Conservation (phyloP, 1,140 invertebrate genomes). For the Magallana angulata region DNA sequence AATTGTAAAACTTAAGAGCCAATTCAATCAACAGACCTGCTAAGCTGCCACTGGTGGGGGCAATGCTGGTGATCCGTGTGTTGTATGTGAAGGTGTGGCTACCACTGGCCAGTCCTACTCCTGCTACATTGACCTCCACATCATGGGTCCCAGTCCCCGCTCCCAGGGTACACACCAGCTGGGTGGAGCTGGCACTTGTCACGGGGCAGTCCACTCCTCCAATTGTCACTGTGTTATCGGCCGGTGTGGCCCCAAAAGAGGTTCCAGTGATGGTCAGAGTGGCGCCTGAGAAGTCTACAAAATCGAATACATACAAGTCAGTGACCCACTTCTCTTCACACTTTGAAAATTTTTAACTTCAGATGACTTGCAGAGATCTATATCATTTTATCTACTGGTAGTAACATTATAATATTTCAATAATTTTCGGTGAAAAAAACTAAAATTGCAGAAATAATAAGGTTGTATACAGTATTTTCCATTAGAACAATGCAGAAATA, state of each 20-base stretch:
- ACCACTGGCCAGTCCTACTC: slow-evolving; percentile 61
- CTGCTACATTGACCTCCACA: slow-evolving; percentile 65
- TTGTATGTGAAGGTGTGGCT: slow-evolving; percentile 59
- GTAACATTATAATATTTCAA: too few relatives aligned
- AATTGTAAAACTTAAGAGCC: background rate
- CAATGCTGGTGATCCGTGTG: slow-evolving; percentile 58
- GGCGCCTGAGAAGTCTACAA: background rate
- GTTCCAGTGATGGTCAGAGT: slow-evolving; percentile 61
- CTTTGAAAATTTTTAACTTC: background rate
- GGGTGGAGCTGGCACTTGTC: slow-evolving; percentile 45
- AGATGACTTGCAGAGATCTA: background rate
- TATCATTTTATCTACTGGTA: too few relatives aligned
- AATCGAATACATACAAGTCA: background rate
- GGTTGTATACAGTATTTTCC: background rate
- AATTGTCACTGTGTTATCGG: slow-evolving; percentile 64
- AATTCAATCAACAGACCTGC: slow-evolving; percentile 50
- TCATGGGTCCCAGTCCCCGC: slow-evolving; percentile 64
- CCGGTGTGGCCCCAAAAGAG: slow-evolving; percentile 54
- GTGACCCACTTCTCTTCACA: background rate
- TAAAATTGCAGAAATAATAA: too few relatives aligned
- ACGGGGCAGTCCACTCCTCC: slow-evolving; percentile 61
- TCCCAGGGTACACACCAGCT: slow-evolving; percentile 58
- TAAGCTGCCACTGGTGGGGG: slow-evolving; percentile 64
- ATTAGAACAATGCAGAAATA: too few relatives aligned
- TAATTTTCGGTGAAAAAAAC: too few relatives aligned